A percentile compares a stretch with the other conserved stretches of the same genome.
Conservation (phyloP, 2,888 invertebrate species). For the Agrenia bidenticulata region DNA sequence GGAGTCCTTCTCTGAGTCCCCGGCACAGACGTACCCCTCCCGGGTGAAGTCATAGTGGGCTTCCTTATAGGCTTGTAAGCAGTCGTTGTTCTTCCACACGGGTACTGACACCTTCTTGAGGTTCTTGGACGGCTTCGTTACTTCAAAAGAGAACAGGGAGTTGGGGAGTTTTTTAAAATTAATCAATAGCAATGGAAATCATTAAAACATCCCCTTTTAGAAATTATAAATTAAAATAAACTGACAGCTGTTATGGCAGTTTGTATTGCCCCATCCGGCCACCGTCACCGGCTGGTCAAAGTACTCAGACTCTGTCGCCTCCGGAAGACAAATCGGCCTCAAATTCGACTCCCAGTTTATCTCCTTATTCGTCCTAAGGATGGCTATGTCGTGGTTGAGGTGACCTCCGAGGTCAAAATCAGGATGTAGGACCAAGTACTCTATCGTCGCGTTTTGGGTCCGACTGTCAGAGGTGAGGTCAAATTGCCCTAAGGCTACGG, state of each 20-base stretch:
- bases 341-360: conserved; percentile 30
- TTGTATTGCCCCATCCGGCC: conserved; percentile 42
- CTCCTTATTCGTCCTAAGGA: conserved; percentile 32
- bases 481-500: conserved; percentile 31
- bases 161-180: neutral
- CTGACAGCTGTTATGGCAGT: conserved; percentile 8
- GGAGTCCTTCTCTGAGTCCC: conserved; percentile 32
- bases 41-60: conserved; percentile 32
- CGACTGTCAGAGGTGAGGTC: conserved; percentile 17
- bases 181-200: neutral
- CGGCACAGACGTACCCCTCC: conserved; percentile 39
- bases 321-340: conserved; percentile 43
- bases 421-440: conserved; percentile 34
- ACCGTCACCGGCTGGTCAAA: conserved; percentile 27
- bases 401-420: conserved; percentile 24
- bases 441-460: conserved; percentile 26
- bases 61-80: conserved; percentile 28
- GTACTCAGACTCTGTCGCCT: conserved; percentile 8
- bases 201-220: too few species aligned
- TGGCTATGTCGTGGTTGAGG: conserved; percentile 43
- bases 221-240: too few species aligned
- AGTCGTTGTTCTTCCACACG: conserved; percentile 34
- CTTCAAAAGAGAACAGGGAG: neutral
- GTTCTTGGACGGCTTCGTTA: conserved; percentile 20
- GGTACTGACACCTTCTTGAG: conserved; percentile 38